phyloP scores from a whole-genome alignment of 2,888 invertebrate species.

The Imbricaverruca yamaguchii region DNA sequence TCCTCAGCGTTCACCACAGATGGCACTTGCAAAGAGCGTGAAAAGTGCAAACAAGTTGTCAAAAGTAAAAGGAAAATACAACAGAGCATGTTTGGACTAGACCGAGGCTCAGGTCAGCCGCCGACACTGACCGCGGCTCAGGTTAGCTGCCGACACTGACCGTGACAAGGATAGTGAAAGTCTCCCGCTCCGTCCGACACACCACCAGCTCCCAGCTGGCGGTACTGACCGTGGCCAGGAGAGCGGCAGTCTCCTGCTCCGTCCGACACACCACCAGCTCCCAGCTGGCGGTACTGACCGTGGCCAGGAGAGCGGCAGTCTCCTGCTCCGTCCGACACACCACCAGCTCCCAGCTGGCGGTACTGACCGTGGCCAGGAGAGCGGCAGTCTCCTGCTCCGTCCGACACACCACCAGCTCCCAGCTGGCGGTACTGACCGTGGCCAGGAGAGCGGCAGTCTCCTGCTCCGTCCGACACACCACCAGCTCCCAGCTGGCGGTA shows the following conservation, averaged over 20 bases:
- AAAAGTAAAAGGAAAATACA: background rate
- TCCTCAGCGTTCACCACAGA: too few relatives aligned
- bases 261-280: conserved; percentile 56
- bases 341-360: conserved; percentile 58
- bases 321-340: conserved; percentile 53
- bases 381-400: conserved; percentile 55
- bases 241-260: conserved; percentile 54
- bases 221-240: conserved; percentile 51
- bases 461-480: too few relatives aligned
- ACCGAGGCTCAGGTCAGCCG: too few relatives aligned
- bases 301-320: conserved; percentile 58
- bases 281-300: too few relatives aligned
- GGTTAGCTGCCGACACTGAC: too few relatives aligned
- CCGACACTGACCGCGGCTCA: too few relatives aligned
- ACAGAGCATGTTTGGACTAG: too few relatives aligned
- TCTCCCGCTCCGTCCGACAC: conserved; percentile 53
- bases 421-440: conserved; percentile 49
- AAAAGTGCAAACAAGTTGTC: too few relatives aligned
- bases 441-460: conserved; percentile 56
- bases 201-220: conserved; percentile 59
- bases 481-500: too few relatives aligned
- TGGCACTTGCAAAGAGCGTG: too few relatives aligned
- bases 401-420: conserved; percentile 57
- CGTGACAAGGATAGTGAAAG: conserved; percentile 49
- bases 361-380: conserved; percentile 50